These are phyloP conservation scores for Pseudachorutes palmiensis DNA, from an alignment of 1,140 invertebrate genomes.

Conservation along the genomic window DNA sequence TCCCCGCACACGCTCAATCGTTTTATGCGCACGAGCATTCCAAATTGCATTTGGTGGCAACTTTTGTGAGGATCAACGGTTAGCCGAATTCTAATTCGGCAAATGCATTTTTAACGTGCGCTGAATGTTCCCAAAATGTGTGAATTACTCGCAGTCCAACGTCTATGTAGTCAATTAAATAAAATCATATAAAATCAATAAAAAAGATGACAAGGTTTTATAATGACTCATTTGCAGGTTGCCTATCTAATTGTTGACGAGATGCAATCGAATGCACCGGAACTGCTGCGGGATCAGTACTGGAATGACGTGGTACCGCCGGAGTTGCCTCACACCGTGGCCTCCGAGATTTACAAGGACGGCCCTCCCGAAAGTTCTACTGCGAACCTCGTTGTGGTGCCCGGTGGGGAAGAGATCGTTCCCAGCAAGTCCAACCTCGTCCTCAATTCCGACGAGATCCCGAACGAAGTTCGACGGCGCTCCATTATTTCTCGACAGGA, in stretches of 20 bases:
- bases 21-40: too few relatives aligned
- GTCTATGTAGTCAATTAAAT: conserved; percentile 34
- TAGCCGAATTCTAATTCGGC: too few relatives aligned
- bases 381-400: conserved; percentile 65
- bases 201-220: too few relatives aligned
- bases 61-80: too few relatives aligned
- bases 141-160: too few relatives aligned
- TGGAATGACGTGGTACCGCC: conserved; percentile 79
- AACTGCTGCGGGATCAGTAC: conserved; percentile 74
- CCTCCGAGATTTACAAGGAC: conserved; percentile 64
- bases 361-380: conserved; percentile 73
- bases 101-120: too few relatives aligned
- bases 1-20: too few relatives aligned
- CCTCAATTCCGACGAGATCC: not conserved
- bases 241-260: conserved; percentile 86
- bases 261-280: conserved; percentile 84
- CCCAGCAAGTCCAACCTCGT: not conserved
- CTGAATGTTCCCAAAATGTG: too few relatives aligned
- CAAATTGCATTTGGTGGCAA: too few relatives aligned
- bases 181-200: conserved; percentile 13
- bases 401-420: conserved; percentile 41
- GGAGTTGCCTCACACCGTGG: conserved; percentile 74
- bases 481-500: not conserved
- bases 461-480: not conserved
- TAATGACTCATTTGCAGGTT: conserved; percentile 49